Evolutionary conservation across 1,140 invertebrate genomes (phyloP).

Genomic region (Coenobita brevimanus): DNA sequence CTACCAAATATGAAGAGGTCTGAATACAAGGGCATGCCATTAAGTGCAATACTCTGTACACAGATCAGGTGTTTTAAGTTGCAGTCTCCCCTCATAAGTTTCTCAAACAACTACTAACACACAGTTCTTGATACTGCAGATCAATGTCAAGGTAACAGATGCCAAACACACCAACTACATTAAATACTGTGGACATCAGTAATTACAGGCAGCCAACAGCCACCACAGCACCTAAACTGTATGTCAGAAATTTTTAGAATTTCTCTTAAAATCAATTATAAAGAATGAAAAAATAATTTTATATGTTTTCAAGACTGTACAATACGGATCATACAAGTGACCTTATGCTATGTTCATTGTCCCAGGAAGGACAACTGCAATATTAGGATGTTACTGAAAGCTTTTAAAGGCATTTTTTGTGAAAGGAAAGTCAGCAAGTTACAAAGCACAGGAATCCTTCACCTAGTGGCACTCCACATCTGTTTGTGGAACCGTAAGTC

Average conservation of each 20-base stretch:
- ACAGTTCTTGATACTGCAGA: constrained; percentile 20
- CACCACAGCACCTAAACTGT: constrained; percentile 60
- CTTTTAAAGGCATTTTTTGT: constrained; percentile 29
- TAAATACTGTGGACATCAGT: constrained; percentile 62
- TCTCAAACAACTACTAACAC: constrained; percentile 54
- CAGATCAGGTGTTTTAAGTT: constrained; percentile 22
- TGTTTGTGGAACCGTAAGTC: too few relatives aligned
- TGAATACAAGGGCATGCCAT: too few relatives aligned
- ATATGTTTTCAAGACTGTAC: constrained; percentile 15
- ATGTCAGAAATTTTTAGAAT: constrained; percentile 14
- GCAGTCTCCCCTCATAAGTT: constrained; percentile 56
- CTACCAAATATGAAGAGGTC: not conserved
- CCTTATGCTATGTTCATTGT: constrained; percentile 28
- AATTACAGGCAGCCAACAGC: constrained; percentile 53
- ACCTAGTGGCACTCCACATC: too few relatives aligned
- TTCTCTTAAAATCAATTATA: constrained; percentile 33
- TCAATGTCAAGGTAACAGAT: too few relatives aligned
- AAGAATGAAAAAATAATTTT: constrained; percentile 42
- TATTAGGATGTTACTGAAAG: constrained; percentile 31
- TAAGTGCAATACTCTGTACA: too few relatives aligned
- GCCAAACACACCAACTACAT: constrained; percentile 56
- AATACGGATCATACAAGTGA: constrained; percentile 44
- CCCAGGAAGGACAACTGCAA: not conserved
- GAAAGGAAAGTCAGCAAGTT: constrained; percentile 10
- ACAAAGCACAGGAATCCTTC: not conserved